A percentile compares a stretch with the other conserved stretches of the same genome.
Conservation (phyloP, 2,113 vertebrate genomes). For the Macroglossus sobrinus region DNA sequence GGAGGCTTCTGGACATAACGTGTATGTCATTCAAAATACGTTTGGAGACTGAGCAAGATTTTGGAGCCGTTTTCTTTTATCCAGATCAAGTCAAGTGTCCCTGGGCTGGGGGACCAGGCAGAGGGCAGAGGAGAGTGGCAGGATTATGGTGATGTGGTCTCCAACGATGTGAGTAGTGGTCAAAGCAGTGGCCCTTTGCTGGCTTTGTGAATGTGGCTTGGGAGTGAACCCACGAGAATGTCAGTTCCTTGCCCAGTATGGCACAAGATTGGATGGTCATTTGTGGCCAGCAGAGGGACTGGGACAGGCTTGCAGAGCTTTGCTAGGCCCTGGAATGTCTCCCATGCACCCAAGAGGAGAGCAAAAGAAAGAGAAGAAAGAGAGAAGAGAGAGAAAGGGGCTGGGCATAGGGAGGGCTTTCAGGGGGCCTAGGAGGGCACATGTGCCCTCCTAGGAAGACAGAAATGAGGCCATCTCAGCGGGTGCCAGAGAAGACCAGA, state of each 20-base stretch:
- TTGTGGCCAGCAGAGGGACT: not conserved
- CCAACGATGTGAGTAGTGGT: not conserved
- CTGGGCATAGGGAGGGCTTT: not conserved
- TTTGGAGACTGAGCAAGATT: not conserved
- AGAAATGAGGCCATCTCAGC: not conserved
- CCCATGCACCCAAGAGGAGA: not conserved
- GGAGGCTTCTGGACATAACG: not conserved
- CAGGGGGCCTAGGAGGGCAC: not conserved
- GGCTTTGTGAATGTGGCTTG: not conserved
- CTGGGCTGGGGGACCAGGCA: not conserved
- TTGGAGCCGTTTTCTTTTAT: not conserved
- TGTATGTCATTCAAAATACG: not conserved
- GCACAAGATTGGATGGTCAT: not conserved
- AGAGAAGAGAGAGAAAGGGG: not conserved
- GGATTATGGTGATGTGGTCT: not conserved
- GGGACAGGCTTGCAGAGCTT: no score
- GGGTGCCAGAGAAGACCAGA: not conserved
- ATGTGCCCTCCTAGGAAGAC: not conserved
- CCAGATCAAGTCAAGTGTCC: not conserved
- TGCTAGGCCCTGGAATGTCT: not conserved
- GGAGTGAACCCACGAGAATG: not conserved
- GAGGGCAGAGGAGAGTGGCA: not conserved
- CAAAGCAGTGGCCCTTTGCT: rapidly evolving
- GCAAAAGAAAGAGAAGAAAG: not conserved
- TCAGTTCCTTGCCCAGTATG: not conserved